Base-by-base conservation (phyloP, 2,888 invertebrate genomes). In the Xestia rhomboidea region DNA sequence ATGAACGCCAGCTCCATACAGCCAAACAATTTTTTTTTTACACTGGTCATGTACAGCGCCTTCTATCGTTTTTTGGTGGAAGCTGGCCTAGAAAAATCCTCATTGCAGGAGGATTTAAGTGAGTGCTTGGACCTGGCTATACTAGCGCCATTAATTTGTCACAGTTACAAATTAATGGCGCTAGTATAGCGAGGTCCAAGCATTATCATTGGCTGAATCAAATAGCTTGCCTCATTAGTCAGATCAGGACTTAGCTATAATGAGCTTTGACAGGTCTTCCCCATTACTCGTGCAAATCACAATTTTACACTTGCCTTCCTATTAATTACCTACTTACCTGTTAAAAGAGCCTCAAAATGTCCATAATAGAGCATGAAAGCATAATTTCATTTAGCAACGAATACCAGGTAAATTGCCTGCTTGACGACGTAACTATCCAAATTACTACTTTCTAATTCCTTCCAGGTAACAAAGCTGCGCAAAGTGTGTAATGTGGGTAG, bases 401-500 rank as follows among this genome's bases (percentile, higher is more conserved):
- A 46, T 80, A 24, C 30, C 21, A 30, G 6, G 8, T 30, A 68
- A 63, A 64, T 66, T 38, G 10, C 57, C 44, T 60, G n/a, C 34
- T 54, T 60, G 64, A 54, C 68, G 57, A 72, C 57, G 57, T 63
- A 70, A 81, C 34, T 34, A 62, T 27, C 30, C 27, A 71, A 81
- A 76, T 76, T 62, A 30, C 21, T 70, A 67, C 76, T 72, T 72
- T 38, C 54, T 57, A 81, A 75, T 27, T 44, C 41, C 5, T 76
- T 85, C 72, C 49, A 21, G 30, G 76, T 49, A 81, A 67, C 69
- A 62, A 84, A 69, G 51, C 57, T 57, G 34, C 60, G 62, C 68
- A 81, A 73, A 71, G 51, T 62, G 71, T 62, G 68, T 79, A 80
- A 74, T 79, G 74, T 71, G 34, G 62, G 68, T 49, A 60, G 46